Evolutionary conservation across 2,113 vertebrate species (phyloP).

Genomic region (Kobus ellipsiprymnus): DNA sequence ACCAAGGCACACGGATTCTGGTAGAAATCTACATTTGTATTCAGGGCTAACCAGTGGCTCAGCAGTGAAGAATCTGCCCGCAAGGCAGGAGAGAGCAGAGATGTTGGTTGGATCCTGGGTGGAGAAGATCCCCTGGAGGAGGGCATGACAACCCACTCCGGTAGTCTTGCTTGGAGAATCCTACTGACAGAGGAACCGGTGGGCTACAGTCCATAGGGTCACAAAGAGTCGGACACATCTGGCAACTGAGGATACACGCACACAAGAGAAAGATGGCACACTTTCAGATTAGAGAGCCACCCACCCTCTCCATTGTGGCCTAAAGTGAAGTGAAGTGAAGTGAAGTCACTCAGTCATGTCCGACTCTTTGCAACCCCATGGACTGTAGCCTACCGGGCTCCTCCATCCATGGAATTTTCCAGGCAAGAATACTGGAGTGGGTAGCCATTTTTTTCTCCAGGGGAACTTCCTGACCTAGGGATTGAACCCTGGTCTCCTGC

Average conservation of each 20-base stretch:
- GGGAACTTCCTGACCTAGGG: no score
- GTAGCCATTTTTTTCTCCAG: no score
- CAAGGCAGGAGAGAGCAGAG: background rate
- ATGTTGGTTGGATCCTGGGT: background rate
- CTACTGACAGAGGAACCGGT: background rate
- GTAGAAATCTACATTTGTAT: background rate
- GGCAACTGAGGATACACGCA: background rate
- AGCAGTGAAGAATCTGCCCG: background rate
- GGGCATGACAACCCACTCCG: background rate
- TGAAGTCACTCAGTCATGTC: no score
- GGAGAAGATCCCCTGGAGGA: background rate
- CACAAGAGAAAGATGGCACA: background rate
- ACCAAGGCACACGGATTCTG: background rate
- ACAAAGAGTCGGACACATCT: background rate
- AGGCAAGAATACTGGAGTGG: no score
- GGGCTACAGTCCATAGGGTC: background rate
- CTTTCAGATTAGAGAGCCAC: background rate
- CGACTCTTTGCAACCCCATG: no score
- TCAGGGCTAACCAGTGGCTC: background rate
- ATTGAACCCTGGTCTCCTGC: fast-evolving
- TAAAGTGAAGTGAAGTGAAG: no score
- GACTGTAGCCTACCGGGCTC: no score
- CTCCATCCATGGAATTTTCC: no score
- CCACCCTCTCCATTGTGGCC: background rate
- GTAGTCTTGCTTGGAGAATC: background rate